Base-by-base conservation (phyloP, 2,888 invertebrate genomes). In the Fabriciana adippe region DNA sequence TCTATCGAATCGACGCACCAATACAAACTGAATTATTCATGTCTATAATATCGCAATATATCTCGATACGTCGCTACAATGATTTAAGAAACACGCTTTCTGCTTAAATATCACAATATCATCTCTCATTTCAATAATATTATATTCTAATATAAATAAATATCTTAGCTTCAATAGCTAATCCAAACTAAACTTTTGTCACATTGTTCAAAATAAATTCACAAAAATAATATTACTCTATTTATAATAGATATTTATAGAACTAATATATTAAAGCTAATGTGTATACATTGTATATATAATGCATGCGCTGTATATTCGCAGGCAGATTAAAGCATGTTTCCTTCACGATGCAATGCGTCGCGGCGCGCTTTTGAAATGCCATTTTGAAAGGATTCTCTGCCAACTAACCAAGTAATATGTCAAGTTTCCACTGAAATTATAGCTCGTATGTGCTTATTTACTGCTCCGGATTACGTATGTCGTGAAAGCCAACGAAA, bases 351-450 rank as follows among this genome's bases (percentile, higher is more conserved):
- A 69, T 55, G 67, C 67, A 67, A 64, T 61, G 64, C 68, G 68
- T 68, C 66, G 64, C 70, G 53, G 60, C 55, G 54, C 66, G 55
- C 69, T 71, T 74, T 72, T 73, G 70, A 76, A 76, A 76, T 73
- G 68, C 73, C 73, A 75, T 78, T 51, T 78, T 78, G 73, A 73
- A 76, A 78, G 76, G 79, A 75, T 77, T 79, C 76, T 64, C 70
- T 70, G 74, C 68, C 71, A 77, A 76, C 73, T 75, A 74, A 67
- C 69, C 61, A 55, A 69, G 55, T 69, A 73, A 65, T 67, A 67
- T 70, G 62, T 67, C 67, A 64, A 70, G 66, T 64, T 67, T 64
- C 67, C 45, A 35, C 55, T 56, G 70, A 70, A 64, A 70, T 64
- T 70, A 70, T 70, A 67, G 67, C 61, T 64, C 62, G 63, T 62